phyloP scores from a whole-genome alignment of 1,140 invertebrate species.

The Chironomus tepperi region DNA sequence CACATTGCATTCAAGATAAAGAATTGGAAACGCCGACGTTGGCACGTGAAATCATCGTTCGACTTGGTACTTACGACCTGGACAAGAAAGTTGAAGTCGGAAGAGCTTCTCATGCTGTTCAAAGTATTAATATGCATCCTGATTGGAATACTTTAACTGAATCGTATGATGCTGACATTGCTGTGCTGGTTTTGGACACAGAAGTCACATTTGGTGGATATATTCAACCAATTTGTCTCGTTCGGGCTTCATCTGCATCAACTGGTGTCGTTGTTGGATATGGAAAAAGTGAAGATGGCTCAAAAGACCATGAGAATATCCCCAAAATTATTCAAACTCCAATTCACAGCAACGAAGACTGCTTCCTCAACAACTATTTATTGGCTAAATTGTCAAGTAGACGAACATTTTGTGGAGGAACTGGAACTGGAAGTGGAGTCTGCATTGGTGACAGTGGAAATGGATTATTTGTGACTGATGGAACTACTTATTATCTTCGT shows the following conservation, averaged over 20 bases:
- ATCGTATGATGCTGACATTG: background rate
- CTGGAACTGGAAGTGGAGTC: background rate
- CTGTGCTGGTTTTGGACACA: background rate
- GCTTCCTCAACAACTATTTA: background rate
- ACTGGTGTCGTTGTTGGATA: background rate
- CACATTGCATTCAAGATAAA: conserved; percentile 14
- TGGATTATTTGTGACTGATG: background rate
- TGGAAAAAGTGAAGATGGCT: background rate
- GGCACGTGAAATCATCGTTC: background rate
- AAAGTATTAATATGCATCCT: background rate
- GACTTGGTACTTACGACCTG: background rate
- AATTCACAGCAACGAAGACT: background rate
- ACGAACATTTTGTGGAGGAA: background rate
- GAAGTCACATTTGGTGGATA: background rate
- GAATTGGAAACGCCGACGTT: background rate
- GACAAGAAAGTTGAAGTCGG: background rate
- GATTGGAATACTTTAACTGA: background rate
- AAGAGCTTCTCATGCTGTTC: background rate
- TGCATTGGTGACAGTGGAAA: background rate
- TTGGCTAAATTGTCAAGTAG: background rate
- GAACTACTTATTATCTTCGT: background rate
- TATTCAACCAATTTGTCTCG: background rate
- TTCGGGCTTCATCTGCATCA: background rate
- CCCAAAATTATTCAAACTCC: background rate
- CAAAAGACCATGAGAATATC: background rate